These are phyloP conservation scores for Tipula confusa DNA, from an alignment of 2,888 invertebrate genomes.

Conservation along the genomic window DNA sequence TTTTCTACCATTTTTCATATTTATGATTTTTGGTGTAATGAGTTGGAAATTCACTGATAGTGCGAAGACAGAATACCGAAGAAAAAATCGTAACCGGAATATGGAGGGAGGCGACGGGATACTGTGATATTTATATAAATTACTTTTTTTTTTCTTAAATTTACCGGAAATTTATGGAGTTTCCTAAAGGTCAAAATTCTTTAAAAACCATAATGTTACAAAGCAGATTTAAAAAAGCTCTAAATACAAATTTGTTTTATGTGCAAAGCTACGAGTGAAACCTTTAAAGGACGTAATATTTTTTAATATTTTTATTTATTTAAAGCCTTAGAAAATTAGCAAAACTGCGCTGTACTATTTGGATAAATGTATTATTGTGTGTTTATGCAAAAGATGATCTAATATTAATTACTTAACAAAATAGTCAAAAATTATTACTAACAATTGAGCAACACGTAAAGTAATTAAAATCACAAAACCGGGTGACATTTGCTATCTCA, in stretches of 20 bases:
- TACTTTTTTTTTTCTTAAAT: background rate
- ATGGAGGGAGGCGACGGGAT: background rate
- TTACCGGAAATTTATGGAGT: background rate
- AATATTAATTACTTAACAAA: too few relatives aligned
- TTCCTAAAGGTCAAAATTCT: background rate
- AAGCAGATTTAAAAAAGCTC: background rate
- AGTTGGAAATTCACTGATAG: constrained; percentile 20
- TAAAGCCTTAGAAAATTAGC: too few relatives aligned
- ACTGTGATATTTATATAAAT: background rate
- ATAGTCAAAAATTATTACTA: too few relatives aligned
- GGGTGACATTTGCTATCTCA: too few relatives aligned
- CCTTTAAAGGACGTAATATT: background rate
- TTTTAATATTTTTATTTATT: too few relatives aligned
- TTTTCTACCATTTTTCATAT: background rate
- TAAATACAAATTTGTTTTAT: background rate
- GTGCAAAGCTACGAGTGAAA: background rate
- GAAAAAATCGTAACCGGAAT: background rate
- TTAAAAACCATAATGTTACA: background rate
- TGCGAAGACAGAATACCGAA: background rate
- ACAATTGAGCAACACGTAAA: too few relatives aligned
- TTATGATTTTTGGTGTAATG: constrained; percentile 13
- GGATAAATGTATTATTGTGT: too few relatives aligned
- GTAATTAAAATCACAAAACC: too few relatives aligned
- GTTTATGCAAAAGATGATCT: too few relatives aligned
- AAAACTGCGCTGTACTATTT: too few relatives aligned